Conservation (phyloP, 1,140 invertebrate genomes). For the Psilanteris sp. region DNA sequence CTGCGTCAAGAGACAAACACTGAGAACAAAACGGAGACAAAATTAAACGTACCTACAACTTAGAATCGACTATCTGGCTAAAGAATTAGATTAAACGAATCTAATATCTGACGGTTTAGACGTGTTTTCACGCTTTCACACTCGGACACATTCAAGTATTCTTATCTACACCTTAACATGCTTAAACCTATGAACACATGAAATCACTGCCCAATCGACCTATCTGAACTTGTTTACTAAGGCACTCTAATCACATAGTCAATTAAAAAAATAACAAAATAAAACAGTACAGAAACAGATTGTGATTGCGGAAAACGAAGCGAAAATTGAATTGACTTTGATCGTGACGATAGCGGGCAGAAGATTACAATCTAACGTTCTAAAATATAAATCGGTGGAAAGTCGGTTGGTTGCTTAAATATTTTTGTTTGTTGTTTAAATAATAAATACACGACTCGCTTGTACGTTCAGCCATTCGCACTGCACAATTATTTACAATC, state of each 20-base stretch:
- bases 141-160: constrained; percentile 25
- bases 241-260: constrained; percentile 72
- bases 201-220: constrained; percentile 80
- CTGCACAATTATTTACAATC: constrained; percentile 77
- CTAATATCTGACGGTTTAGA: constrained; percentile 36
- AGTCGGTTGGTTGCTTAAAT: constrained; percentile 77
- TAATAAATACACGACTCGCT: constrained; percentile 74
- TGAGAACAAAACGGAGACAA: constrained; percentile 65
- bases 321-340: too few relatives aligned
- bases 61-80: constrained; percentile 66
- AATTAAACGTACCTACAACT: constrained; percentile 68
- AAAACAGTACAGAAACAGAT: too few relatives aligned
- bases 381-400: constrained; percentile 80
- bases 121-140: constrained; percentile 55
- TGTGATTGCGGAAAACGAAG: too few relatives aligned
- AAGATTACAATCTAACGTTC: constrained; percentile 73
- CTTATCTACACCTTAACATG: constrained; percentile 66
- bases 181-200: constrained; percentile 81
- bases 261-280: constrained; percentile 41
- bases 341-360: constrained; percentile 76
- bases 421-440: constrained; percentile 60
- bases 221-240: constrained; percentile 78
- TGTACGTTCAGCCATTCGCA: constrained; percentile 63
- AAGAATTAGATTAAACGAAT: constrained; percentile 65
- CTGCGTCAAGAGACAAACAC: constrained; percentile 73